These are phyloP conservation scores for Hypomecis punctinalis DNA, from an alignment of 2,888 invertebrate genomes.

Conservation along the genomic window DNA sequence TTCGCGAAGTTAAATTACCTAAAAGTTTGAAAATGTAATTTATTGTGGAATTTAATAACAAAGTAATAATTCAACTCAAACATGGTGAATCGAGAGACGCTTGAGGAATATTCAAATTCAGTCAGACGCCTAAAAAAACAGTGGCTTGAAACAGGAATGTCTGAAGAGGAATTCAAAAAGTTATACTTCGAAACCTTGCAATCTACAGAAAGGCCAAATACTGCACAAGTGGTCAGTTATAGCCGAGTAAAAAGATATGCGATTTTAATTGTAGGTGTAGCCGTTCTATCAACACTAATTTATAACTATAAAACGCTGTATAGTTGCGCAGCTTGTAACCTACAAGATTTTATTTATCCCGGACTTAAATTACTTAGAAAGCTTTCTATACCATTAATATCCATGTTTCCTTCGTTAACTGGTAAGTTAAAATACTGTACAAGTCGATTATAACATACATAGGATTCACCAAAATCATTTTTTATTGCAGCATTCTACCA, in stretches of 20 bases:
- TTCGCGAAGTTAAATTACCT: no score
- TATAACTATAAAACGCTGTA: constrained; percentile 87
- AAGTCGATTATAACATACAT: no score
- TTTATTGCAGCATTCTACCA: constrained; percentile 89
- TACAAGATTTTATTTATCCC: constrained; percentile 93
- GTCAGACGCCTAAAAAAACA: constrained; percentile 84
- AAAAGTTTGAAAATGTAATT: no score
- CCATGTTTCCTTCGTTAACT: constrained; percentile 89
- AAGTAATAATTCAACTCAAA: neutral
- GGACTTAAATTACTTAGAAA: constrained; percentile 90
- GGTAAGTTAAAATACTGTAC: constrained; percentile 74
- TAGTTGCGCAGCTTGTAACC: constrained; percentile 88
- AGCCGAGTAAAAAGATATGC: constrained; percentile 19
- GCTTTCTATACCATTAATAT: constrained; percentile 90
- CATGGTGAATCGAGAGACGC: constrained; percentile 55
- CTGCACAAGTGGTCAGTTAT: neutral
- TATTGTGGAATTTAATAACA: no score
- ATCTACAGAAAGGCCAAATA: constrained; percentile 57
- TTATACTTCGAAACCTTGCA: constrained; percentile 80
- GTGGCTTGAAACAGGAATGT: constrained; percentile 85
- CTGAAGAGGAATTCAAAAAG: constrained; percentile 86
- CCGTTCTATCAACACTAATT: constrained; percentile 51
- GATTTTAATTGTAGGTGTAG: constrained; percentile 24
- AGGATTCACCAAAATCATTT: constrained; percentile 2
- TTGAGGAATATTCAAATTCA: constrained; percentile 79